Base-by-base conservation (phyloP, 2,888 invertebrate genomes). In the Cremastinae sp. region DNA sequence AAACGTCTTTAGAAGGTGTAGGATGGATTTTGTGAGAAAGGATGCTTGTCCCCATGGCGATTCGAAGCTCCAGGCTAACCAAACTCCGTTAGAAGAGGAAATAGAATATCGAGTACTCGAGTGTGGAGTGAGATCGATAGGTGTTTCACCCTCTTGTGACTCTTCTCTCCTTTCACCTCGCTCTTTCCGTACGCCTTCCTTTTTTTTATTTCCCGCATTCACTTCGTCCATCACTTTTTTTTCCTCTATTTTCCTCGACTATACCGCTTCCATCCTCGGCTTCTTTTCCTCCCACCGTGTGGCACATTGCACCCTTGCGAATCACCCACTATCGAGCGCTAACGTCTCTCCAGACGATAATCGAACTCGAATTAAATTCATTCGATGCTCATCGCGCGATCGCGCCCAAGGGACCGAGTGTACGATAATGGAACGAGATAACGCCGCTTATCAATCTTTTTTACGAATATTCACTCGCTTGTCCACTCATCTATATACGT, bases 21-120 rank as follows among this genome's bases (percentile, higher is more conserved):
- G 74, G 41, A 47, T 51, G 56, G 54, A 61, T 68, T 45, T 45
- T 49, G 54, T 22, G 38, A 49, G 14, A 45, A 49, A 51, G 7
- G 2, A 47, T 16, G 36, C 28, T 38, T 20, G 14, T 45, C 70
- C 70, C 53, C 53, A 65, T 75, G 65, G 64, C 75, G 75, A 64
- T 69, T 70, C 20, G 47, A 59, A 64, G 62, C 69, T 64, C 59
- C 18, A 38, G 65, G 70, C 81, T 79, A 82, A 82, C 83, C 81
- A 83, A 80, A 83, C 82, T 84, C 84, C 83, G 83, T 84, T 86
- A 84, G 80, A 78, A 64, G 79, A 75, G 83, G 84, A 83, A 82
- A 82, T 79, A 81, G 81, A 78, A 77, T 79, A 79, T 79, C 73
- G 73, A 74, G 72, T 59, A 74, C 74, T 69, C 69, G 49, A 69